Evolutionary conservation across 2,113 vertebrate genomes (phyloP), one percentile per base, ranked within the genome.

Genomic region (Mystacornis crossleyi): DNA sequence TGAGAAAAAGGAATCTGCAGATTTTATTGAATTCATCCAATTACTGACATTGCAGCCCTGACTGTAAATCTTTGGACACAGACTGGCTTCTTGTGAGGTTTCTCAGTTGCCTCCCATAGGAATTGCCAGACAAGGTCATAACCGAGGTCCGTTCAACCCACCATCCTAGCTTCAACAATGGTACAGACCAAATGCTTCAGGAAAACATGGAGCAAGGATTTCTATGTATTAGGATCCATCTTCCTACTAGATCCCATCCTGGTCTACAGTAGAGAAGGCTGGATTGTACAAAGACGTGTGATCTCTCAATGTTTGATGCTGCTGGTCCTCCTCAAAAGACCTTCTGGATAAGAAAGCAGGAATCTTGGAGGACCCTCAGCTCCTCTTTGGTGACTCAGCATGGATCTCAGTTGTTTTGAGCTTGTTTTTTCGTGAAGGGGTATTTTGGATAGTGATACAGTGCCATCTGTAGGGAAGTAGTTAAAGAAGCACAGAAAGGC

Each of bases 391-490:
- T 93, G 82, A 40, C 79, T 94, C 72, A 74, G 82, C 69, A 15
- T 5, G 36, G 67, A 36, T 83, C n/a, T 5, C 31, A 66, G 47
- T 75, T 90, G 72, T 38, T 95, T 77, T 72, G 58, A 91, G 89
- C 54, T 77, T 93, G 14, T 50, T 69, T 82, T 95, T 75, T 60
- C 48, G 28, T 66, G 54, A 51, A 77, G 79, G 70, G 61, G 23
- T 96, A 55, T 79, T 96, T 92, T 95, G 55, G 29, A 89, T 88
- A 81, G 87, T 92, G 79, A 79, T 96, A 81, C 70, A 96, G 95
- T 97, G 96, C 97, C 97, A 96, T 94, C 96, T 97, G 96, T 96
- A 96, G 96, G 93, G 91, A 87, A 93, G 84, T 67, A 94, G 65
- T 91, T 96, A 87, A 93, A 95, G 86, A 90, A 77, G 67, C 69